These are phyloP conservation scores for Mesorhabditis spiculigera DNA, from an alignment of 2,888 invertebrate species.

Conservation along the genomic window DNA sequence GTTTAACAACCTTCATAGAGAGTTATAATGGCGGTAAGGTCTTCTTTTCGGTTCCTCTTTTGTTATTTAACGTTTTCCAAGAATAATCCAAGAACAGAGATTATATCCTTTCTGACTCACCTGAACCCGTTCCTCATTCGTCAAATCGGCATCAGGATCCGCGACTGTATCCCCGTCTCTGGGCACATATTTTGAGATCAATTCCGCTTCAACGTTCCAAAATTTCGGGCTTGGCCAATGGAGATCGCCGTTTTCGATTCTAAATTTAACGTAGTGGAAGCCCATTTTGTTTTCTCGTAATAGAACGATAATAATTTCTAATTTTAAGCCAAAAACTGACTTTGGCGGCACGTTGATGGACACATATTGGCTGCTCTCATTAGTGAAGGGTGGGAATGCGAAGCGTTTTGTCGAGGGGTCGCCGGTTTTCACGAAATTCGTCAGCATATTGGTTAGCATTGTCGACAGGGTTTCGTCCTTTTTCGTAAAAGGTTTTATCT, in stretches of 20 bases:
- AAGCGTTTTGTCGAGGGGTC: slow-evolving; percentile 34
- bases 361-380: slow-evolving; percentile 38
- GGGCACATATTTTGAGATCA: slow-evolving; percentile 35
- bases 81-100: no score
- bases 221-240: slow-evolving; percentile 54
- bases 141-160: slow-evolving; percentile 41
- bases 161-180: slow-evolving; percentile 27
- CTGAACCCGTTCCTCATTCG: slow-evolving; percentile 50
- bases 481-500: slow-evolving; percentile 50
- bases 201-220: slow-evolving; percentile 54
- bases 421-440: slow-evolving; percentile 50
- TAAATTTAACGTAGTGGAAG: slow-evolving; percentile 14
- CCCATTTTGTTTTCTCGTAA: background rate
- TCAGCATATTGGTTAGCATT: slow-evolving; percentile 48
- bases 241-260: slow-evolving; percentile 45
- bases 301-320: background rate
- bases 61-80: background rate
- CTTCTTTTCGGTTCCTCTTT: background rate
- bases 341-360: slow-evolving; percentile 50
- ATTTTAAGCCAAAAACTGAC: slow-evolving; percentile 22
- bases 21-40: background rate
- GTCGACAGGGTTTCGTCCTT: slow-evolving; percentile 51
- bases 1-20: background rate
- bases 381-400: slow-evolving; percentile 42
- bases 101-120: no score